phyloP scores from a whole-genome alignment of 2,888 invertebrate genomes.

The Amblyteles armatorius region DNA sequence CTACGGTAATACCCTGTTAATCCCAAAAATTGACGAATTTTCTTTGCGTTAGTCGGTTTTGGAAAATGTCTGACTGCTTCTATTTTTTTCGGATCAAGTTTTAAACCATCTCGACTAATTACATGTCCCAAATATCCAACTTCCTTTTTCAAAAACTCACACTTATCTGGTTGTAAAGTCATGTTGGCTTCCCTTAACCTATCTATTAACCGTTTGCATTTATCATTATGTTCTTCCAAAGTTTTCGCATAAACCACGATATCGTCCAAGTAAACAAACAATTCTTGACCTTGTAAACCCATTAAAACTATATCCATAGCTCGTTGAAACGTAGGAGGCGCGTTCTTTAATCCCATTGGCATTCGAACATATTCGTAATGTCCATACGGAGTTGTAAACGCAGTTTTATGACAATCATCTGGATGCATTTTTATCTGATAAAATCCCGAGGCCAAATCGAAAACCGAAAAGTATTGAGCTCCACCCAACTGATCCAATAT shows the following conservation, averaged over 20 bases:
- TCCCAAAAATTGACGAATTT: too few species aligned
- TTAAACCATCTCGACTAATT: not conserved
- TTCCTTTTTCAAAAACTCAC: conserved; percentile 9
- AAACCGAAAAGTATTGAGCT: not conserved
- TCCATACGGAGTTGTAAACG: too few species aligned
- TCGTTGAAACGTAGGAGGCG: too few species aligned
- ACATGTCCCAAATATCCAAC: not conserved
- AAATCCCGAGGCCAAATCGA: conserved; percentile 30
- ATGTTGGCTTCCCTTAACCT: not conserved
- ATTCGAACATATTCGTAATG: too few species aligned
- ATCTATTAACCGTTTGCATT: not conserved
- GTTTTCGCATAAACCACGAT: conserved; percentile 38
- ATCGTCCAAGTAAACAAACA: conserved; percentile 41
- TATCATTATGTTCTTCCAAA: conserved; percentile 32
- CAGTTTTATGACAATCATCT: too few species aligned
- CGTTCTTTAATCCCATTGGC: too few species aligned
- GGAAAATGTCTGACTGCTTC: not conserved
- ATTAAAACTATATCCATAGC: conserved; percentile 2
- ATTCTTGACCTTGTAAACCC: conserved; percentile 21
- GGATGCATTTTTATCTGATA: conserved; percentile 31
- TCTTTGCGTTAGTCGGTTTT: not conserved
- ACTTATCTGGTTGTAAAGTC: not conserved
- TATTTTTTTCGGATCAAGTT: not conserved
- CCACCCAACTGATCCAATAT: conserved; percentile 4
- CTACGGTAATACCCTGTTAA: too few species aligned